phyloP scores from a whole-genome alignment of 1,140 invertebrate genomes.

The Hestina assimilis region DNA sequence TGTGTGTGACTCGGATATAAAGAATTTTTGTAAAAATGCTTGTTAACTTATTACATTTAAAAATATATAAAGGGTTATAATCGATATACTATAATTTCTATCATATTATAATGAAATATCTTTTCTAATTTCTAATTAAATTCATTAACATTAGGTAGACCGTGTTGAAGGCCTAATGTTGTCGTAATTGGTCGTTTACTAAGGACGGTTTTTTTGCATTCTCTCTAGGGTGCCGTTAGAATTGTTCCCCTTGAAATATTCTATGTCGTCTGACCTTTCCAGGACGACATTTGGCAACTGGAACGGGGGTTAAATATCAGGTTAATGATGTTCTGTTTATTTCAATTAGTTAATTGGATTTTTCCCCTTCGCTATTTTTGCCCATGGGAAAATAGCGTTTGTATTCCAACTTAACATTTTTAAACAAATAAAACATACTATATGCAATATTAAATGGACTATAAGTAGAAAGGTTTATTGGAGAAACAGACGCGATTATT shows the following conservation, averaged over 20 bases:
- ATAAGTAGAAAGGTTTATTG: no score
- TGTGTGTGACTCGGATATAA: no score
- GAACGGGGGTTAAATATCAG: constrained; percentile 19
- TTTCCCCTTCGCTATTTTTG: constrained; percentile 1
- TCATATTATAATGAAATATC: no score
- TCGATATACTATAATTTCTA: no score
- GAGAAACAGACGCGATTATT: no score
- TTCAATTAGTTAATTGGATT: constrained; percentile 26
- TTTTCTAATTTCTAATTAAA: no score
- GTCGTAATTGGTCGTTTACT: neutral
- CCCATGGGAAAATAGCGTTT: neutral
- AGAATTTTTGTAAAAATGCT: no score
- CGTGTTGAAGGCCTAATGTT: no score
- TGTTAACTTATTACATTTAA: no score
- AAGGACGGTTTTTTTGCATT: neutral
- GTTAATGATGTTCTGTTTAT: constrained; percentile 25
- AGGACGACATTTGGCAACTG: constrained; percentile 23
- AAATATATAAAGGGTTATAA: no score
- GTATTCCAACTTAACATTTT: neutral
- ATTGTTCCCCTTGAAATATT: constrained; percentile 20
- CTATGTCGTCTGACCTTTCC: constrained; percentile 18
- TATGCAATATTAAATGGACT: neutral
- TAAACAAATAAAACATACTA: neutral
- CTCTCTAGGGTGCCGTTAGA: constrained; percentile 8
- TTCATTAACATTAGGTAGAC: no score